Evolutionary conservation across 2,113 vertebrate species (phyloP).

Genomic region (Collichthys lucidus): DNA sequence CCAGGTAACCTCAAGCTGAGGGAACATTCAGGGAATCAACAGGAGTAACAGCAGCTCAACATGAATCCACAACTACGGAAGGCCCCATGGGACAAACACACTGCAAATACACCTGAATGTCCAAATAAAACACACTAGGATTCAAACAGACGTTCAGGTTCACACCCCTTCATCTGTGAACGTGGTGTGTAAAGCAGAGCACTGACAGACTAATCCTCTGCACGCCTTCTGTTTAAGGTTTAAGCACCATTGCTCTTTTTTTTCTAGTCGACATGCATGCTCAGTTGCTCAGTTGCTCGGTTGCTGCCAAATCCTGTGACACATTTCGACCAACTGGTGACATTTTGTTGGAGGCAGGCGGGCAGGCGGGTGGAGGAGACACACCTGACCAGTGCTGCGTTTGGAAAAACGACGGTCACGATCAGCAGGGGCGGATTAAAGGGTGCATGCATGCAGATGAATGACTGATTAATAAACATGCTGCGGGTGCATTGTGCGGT

Average conservation of each 20-base stretch:
- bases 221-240: conserved; percentile 20
- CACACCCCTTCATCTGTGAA: background rate
- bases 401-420: conserved; percentile 1
- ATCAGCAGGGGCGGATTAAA: background rate
- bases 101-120: too few species aligned
- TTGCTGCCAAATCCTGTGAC: conserved; percentile 24
- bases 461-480: background rate
- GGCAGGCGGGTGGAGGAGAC: background rate
- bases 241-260: conserved; percentile 31
- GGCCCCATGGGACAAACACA: too few species aligned
- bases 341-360: conserved; percentile 48
- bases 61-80: too few species aligned
- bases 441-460: background rate
- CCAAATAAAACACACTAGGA: too few species aligned
- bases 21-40: too few species aligned
- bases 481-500: conserved; percentile 11
- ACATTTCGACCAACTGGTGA: conserved; percentile 46
- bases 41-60: too few species aligned
- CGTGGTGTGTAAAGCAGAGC: background rate
- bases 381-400: conserved; percentile 43
- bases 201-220: conserved; percentile 49
- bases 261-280: conserved; percentile 3
- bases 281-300: too few species aligned
- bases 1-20: too few species aligned
- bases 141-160: background rate